Conservation (phyloP, 64 coral and sea anemone species). For the Stichodactyla mertensii region DNA sequence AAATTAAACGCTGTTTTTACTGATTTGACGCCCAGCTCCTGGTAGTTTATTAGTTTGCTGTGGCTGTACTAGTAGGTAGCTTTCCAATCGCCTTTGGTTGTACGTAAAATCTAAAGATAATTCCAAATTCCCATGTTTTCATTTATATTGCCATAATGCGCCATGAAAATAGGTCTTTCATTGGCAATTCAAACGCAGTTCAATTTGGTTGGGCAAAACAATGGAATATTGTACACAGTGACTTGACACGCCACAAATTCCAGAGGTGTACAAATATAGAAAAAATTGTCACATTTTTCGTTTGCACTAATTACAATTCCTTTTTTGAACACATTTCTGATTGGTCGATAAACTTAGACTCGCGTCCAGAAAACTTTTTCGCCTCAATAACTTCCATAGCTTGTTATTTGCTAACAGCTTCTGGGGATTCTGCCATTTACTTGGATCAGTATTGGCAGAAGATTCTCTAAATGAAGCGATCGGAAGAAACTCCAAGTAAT, state of each 20-base stretch:
- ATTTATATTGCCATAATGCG: no score
- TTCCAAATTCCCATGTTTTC: no score
- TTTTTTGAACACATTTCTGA: background rate
- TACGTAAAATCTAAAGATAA: no score
- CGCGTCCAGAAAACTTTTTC: background rate
- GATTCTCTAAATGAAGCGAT: background rate
- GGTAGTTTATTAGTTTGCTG: no score
- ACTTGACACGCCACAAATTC: background rate
- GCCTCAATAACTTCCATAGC: background rate
- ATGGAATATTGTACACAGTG: background rate
- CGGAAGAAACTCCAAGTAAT: background rate
- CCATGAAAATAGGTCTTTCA: no score
- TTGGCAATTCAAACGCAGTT: no score
- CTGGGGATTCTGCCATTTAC: background rate
- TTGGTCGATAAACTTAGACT: constrained; percentile 5
- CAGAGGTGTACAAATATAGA: background rate
- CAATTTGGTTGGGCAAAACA: no score
- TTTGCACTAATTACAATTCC: background rate
- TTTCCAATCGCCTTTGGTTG: no score
- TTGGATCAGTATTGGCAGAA: background rate
- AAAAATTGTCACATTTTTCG: background rate
- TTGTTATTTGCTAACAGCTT: background rate
- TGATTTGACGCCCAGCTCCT: no score
- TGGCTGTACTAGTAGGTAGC: no score
- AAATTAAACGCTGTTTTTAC: no score